Evolutionary conservation across 1,140 invertebrate species (phyloP), one percentile per base, ranked within the genome.

Genomic region (Pseudoatta argentina): DNA sequence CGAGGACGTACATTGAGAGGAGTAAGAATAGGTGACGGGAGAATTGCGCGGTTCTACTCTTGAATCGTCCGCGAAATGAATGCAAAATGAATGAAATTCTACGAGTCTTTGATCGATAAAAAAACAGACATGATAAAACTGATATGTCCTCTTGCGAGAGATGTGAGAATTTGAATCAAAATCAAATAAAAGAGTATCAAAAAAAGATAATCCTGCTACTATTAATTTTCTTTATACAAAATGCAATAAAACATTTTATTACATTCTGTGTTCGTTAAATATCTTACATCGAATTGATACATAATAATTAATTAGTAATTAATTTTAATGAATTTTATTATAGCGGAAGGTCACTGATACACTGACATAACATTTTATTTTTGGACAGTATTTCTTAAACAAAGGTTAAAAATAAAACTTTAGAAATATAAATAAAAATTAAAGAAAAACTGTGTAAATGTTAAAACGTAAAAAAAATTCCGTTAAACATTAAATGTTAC

Each of bases 1-100:
- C 75, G 72, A 72, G 76, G 51, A 4, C 39, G 21, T 64, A 64
- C 61, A 66, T n/a, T 24, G 85, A 18, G 64, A 51, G 7, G 30
- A 71, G 30, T 30, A 55, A 39, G 51, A 8, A 39, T 27, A 16
- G 75, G 24, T 63, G 59, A 59, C 34, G 39, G 10, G 1, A 57
- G 21, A 39, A 44, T 18, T 1, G 14, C 61, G 24, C 14, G 44
- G 10, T 7, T 57, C n/a, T 63, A 53, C 1, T n/a, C 39, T 21
- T 10, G 55, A 55, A 16, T 78, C 18, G 6, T 59, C 6, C 77
- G 27, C 63, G 44, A 71, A 57, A 66, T 12, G 16, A 48, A 53
- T 27, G 48, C 21, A 71, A 81, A 72, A 44, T 21, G 27, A n/a
- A 55, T 1, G 2, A 75, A 83, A 59, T 5, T 3, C 7, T 30